Evolutionary conservation across 2,797 vertebrate species (phyloP).

Genomic region (Amblyraja radiata): DNA sequence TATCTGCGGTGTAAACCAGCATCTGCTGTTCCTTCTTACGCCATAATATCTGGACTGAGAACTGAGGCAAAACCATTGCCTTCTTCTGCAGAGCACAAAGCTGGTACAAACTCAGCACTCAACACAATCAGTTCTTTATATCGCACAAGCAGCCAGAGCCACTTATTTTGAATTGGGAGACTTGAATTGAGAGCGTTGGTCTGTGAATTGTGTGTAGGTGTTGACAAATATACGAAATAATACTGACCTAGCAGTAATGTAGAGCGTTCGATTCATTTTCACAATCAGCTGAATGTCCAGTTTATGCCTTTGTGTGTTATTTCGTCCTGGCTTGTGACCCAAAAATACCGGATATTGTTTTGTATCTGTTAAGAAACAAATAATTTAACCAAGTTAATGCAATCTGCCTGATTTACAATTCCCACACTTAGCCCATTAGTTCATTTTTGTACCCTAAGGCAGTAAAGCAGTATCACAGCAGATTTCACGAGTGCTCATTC

Average conservation of each 20-base stretch:
- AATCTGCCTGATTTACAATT: conserved; percentile 43
- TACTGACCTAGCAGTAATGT: conserved; percentile 86
- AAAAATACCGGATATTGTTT: conserved; percentile 97
- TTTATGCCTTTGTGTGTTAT: conserved; percentile 88
- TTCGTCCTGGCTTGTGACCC: conserved; percentile 94
- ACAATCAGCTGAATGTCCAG: conserved; percentile 94
- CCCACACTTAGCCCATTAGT: neutral
- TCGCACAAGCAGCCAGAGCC: neutral
- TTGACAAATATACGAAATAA: neutral
- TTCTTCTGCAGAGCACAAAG: neutral
- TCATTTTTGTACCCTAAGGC: neutral
- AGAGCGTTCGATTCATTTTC: conserved; percentile 91
- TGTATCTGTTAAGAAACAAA: conserved; percentile 69
- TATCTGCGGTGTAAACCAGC: too few species aligned
- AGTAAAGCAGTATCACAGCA: conserved; percentile 14
- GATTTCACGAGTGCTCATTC: conserved; percentile 31
- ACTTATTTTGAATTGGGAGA: neutral
- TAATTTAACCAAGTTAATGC: conserved; percentile 47
- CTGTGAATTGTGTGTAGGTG: neutral
- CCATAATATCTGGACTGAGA: neutral
- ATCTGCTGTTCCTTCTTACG: too few species aligned
- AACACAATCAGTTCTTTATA: neutral
- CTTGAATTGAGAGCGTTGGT: neutral
- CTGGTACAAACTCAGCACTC: too few species aligned
- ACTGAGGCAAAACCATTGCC: neutral